A percentile compares a stretch with the other conserved stretches of the same genome.
Evolutionary conservation across 2,888 invertebrate genomes (phyloP).

Genomic region (Hypomecis atomaria): DNA sequence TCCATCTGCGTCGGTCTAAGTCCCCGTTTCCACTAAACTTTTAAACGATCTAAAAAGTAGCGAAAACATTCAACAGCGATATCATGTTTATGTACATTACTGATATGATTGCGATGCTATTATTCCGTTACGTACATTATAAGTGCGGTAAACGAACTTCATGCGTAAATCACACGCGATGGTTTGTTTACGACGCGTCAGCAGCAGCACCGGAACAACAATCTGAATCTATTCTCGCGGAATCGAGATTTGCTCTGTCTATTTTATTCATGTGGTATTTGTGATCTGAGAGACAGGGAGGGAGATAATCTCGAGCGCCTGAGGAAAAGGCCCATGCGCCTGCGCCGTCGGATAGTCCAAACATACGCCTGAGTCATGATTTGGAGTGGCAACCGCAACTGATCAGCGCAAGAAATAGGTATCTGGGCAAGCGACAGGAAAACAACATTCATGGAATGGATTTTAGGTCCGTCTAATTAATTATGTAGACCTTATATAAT

Average conservation of each 20-base stretch:
- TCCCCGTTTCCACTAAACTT: no score
- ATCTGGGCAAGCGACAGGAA: slow-evolving; percentile 1
- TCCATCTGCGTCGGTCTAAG: no score
- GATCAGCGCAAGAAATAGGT: slow-evolving; percentile 1
- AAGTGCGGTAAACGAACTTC: slow-evolving; percentile 36
- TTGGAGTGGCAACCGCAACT: slow-evolving; percentile 3
- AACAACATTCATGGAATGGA: not conserved
- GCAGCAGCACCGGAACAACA: slow-evolving; percentile 3
- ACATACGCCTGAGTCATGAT: slow-evolving; percentile 13
- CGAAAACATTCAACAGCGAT: not conserved
- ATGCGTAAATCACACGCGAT: slow-evolving; percentile 31
- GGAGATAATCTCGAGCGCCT: not conserved
- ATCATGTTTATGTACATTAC: not conserved
- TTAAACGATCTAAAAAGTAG: not conserved
- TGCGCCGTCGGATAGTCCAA: slow-evolving; percentile 10
- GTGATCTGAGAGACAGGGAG: not conserved
- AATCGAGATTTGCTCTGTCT: not conserved
- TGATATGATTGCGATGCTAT: not conserved
- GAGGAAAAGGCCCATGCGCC: not conserved
- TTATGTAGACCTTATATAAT: no score
- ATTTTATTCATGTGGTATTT: not conserved
- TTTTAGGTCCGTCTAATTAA: no score
- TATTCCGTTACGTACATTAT: slow-evolving; percentile 3
- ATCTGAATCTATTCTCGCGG: not conserved
- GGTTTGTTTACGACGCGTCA: slow-evolving; percentile 36